Percentiles rank a stretch among this genome's conserved stretches.
These are phyloP conservation scores for Forbesichthys agassizii DNA, from an alignment of 2,113 vertebrate genomes.

Conservation along the genomic window DNA sequence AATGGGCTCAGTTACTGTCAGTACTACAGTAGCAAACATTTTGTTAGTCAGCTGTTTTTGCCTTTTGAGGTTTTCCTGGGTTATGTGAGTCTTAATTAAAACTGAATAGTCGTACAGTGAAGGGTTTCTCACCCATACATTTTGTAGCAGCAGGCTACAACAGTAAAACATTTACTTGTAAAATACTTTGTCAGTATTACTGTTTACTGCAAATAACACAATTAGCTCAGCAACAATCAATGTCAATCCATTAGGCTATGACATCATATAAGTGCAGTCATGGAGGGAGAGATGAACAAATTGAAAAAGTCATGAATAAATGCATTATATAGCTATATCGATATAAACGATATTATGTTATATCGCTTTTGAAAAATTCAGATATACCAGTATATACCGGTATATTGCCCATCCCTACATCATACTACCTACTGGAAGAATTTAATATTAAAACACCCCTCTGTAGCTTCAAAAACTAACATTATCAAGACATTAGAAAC, in stretches of 20 bases:
- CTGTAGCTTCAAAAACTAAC: too few relatives aligned
- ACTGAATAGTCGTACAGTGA: background rate
- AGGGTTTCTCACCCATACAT: conserved; percentile 20
- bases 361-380: too few relatives aligned
- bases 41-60: conserved; percentile 53
- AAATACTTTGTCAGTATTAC: background rate
- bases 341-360: too few relatives aligned
- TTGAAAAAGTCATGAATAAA: too few relatives aligned
- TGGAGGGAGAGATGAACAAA: too few relatives aligned
- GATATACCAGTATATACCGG: too few relatives aligned
- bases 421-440: too few relatives aligned
- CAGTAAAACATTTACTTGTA: background rate
- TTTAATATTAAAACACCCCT: too few relatives aligned
- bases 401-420: too few relatives aligned
- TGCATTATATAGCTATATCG: too few relatives aligned
- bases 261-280: background rate
- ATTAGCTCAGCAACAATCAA: background rate
- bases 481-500: too few relatives aligned
- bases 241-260: background rate
- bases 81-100: conserved; percentile 12
- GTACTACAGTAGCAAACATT: conserved; percentile 10
- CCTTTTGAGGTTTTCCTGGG: conserved; percentile 19
- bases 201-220: background rate
- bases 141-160: conserved; percentile 15
- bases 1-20: conserved; percentile 34